Base-by-base conservation (phyloP, 2,113 vertebrate genomes). In the Paraplagusia blochii region DNA sequence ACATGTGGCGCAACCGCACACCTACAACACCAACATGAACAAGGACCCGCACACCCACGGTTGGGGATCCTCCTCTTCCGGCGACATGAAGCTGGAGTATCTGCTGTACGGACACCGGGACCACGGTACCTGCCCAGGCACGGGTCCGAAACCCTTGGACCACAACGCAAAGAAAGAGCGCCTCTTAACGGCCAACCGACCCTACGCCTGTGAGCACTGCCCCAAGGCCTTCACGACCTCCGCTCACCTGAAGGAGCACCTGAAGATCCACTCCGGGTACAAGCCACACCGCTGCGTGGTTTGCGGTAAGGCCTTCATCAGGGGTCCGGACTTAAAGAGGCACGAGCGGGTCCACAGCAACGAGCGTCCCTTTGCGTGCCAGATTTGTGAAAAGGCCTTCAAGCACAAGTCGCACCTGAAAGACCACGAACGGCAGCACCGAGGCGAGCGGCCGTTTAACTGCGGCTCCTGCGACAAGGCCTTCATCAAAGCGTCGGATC, bases 341-440 rank as follows among this genome's bases (percentile, higher is more conserved):
- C 97, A 99, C 0, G 97, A 99, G 81, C 63, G 97, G 34, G 96
- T 98, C 22, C 97, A 99, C 88, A 98, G 96, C 85, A 98, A 99
- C 17, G 96, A 99, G 84, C 87, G 97, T 40, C 97, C 97, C 0
- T 99, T 99, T 13, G 93, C 92, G 0, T 99, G 97, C 69, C 96
- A 98, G 56, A 93, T 99, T 91, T 99, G 97, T 17, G 96, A 98
- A 83, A 98, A 98, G 80, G 97, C 97, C 64, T 99, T 99, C 89
- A 99, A 99, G 81, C 97, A 99, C 90, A 98, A 98, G 90, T 99
- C 97, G 9, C 96, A 99, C 85, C 94, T 99, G 85, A 99, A 99
- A 80, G 97, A 99, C 85, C 97, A 99, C 3, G 97, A 99, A 70
- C 90, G 97, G 74, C 91, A 97, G 66, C 97, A 99, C 79, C 78